Percentiles rank a stretch among this genome's conserved stretches.
These are phyloP conservation scores for Gymnoscelis rufifasciata DNA, from an alignment of 2,888 invertebrate genomes.

Conservation along the genomic window DNA sequence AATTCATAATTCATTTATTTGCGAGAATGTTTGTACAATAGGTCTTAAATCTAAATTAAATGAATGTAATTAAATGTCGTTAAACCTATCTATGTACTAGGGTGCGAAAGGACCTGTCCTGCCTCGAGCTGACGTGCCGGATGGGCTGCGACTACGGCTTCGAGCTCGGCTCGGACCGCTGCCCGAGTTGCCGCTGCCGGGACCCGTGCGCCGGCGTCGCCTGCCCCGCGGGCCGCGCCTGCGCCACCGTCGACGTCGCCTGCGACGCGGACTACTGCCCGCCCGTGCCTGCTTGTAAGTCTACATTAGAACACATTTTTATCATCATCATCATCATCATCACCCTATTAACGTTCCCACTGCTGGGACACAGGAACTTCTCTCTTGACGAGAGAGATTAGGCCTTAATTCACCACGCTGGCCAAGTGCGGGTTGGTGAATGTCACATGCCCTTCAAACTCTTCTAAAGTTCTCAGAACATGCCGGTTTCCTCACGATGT, in stretches of 20 bases:
- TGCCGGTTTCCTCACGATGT: too few relatives aligned
- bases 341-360: background rate
- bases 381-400: too few relatives aligned
- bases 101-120: slow-evolving; percentile 81
- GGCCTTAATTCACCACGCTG: too few relatives aligned
- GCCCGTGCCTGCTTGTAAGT: slow-evolving; percentile 88
- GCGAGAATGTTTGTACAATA: too few relatives aligned
- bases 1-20: too few relatives aligned
- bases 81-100: too few relatives aligned
- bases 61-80: too few relatives aligned
- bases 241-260: slow-evolving; percentile 90
- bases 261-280: slow-evolving; percentile 92
- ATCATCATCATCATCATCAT: background rate
- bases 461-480: too few relatives aligned
- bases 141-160: slow-evolving; percentile 92
- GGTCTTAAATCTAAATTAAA: too few relatives aligned
- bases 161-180: slow-evolving; percentile 83
- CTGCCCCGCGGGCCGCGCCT: slow-evolving; percentile 84
- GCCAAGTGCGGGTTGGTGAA: too few relatives aligned
- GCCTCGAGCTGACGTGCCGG: slow-evolving; percentile 86
- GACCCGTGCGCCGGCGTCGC: slow-evolving; percentile 86
- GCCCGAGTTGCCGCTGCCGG: slow-evolving; percentile 88
- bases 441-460: too few relatives aligned
- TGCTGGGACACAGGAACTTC: too few relatives aligned
- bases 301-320: background rate